These are phyloP conservation scores for Butastur rufipennis DNA, from an alignment of 2,113 vertebrate species.

Conservation along the genomic window DNA sequence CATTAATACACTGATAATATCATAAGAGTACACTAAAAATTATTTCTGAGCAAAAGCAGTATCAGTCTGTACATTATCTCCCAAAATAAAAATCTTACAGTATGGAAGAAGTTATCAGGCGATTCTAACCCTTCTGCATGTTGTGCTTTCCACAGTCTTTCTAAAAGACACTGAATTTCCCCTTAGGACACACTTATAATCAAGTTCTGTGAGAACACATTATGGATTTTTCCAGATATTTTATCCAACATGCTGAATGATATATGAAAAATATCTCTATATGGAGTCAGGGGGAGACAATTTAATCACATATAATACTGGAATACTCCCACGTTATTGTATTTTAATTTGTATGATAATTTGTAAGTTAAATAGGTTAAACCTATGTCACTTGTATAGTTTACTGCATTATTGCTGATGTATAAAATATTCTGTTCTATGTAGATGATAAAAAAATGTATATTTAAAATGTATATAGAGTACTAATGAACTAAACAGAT, in stretches of 20 bases:
- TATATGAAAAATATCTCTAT: not conserved
- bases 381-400: not conserved
- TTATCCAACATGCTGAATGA: not conserved
- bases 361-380: not conserved
- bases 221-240: not conserved
- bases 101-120: not conserved
- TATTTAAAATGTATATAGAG: slow-evolving; percentile 10
- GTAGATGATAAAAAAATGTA: not conserved
- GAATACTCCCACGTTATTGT: not conserved
- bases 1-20: not conserved
- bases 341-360: not conserved
- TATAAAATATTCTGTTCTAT: not conserved
- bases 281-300: not conserved
- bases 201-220: not conserved
- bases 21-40: not conserved
- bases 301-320: not conserved
- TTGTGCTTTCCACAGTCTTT: not conserved
- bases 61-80: not conserved
- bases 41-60: not conserved
- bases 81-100: not conserved
- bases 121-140: not conserved
- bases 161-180: not conserved
- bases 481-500: slow-evolving; percentile 30
- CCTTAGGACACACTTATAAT: not conserved
- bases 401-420: not conserved